Evolutionary conservation across 2,888 invertebrate genomes (phyloP), one percentile per base, ranked within the genome.

Genomic region (Mayetiola destructor): DNA sequence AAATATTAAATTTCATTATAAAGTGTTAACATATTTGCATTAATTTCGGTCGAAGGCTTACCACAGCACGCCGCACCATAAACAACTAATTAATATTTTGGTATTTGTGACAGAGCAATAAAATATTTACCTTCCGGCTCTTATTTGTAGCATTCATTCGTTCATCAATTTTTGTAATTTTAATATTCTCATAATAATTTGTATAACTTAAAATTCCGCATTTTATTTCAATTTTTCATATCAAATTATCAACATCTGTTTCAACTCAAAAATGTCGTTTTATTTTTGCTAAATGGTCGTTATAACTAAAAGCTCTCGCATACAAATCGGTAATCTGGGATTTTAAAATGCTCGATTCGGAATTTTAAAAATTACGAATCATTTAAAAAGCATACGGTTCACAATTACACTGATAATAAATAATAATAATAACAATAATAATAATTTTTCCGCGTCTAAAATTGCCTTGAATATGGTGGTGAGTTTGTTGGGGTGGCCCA

Each of bases 21-120:
- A 48, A 48, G 48, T 48, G 48, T 48, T 48, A 48, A 48, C n/a
- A 48, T 48, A 48, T 48, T 48, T 48, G 27, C 48, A 48, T 48
- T 27, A 48, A 48, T 48, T 48, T 48, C 23, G 27, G 48, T 48
- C 27, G n/a, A n/a, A n/a, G n/a, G n/a, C n/a, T n/a, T n/a, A n/a
- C n/a, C n/a, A n/a, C n/a, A n/a, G n/a, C n/a, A n/a, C n/a, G 48
- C 48, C 48, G 16, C 27, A 23, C 23, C 16, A 48, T 48, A 48
- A 48, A 48, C 48, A 48, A 27, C 48, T n/a, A 48, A 27, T 48
- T 48, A 48, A 48, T 48, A 48, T 48, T 48, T 27, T 48, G n/a
- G n/a, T n/a, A 27, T 27, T 9, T 48, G 48, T 9, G 6, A 27
- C 27, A 27, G n/a, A 39, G 48, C n/a, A 16, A 9, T 37, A 37